A percentile compares a stretch with the other conserved stretches of the same genome.
These are phyloP conservation scores for Melipona beecheii DNA, from an alignment of 2,888 invertebrate genomes.

Conservation along the genomic window DNA sequence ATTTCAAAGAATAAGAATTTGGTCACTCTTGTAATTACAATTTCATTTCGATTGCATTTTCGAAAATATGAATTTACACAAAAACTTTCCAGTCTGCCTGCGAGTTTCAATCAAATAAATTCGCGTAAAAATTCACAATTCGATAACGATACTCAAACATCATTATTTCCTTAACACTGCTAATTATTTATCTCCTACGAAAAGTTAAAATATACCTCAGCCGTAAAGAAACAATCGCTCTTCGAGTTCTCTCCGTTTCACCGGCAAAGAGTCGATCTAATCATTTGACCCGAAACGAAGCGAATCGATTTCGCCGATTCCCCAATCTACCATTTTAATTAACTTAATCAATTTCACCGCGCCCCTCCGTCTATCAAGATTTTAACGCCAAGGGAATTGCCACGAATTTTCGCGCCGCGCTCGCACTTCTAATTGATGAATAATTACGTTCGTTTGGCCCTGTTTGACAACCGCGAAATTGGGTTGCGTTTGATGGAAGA, in stretches of 20 bases:
- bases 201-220: too few relatives aligned
- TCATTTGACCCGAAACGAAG: background rate
- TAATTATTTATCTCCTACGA: too few relatives aligned
- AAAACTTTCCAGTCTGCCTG: too few relatives aligned
- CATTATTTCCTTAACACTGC: too few relatives aligned
- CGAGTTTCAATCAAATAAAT: too few relatives aligned
- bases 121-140: too few relatives aligned
- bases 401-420: slow-evolving; percentile 3
- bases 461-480: slow-evolving; percentile 49
- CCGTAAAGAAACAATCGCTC: too few relatives aligned
- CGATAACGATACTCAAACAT: too few relatives aligned
- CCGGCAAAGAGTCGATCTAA: background rate
- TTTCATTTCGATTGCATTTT: too few relatives aligned
- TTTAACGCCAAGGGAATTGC: background rate
- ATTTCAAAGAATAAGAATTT: too few relatives aligned
- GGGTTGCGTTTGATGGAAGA: slow-evolving; percentile 8
- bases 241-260: background rate
- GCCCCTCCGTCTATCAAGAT: background rate
- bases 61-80: too few relatives aligned
- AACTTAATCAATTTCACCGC: background rate
- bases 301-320: background rate
- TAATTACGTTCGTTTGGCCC: slow-evolving; percentile 31
- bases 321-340: background rate
- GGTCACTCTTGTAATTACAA: too few relatives aligned
- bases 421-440: slow-evolving; percentile 27